A percentile compares a stretch with the other conserved stretches of the same genome.
phyloP scores from a whole-genome alignment of 2,797 vertebrate species.

The Trachurus trachurus region DNA sequence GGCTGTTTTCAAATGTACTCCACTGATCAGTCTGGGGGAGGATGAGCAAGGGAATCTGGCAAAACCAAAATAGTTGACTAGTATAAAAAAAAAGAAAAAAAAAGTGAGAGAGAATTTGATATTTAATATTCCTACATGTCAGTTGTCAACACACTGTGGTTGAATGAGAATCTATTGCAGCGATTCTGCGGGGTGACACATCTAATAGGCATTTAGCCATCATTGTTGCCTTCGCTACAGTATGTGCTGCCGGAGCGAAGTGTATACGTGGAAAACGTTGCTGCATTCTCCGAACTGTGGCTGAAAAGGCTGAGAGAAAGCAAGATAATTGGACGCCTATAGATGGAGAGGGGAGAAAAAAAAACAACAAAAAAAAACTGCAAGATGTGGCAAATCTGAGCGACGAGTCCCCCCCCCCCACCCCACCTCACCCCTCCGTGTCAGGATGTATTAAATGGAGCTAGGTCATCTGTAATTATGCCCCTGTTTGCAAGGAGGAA shows the following conservation, averaged over 20 bases:
- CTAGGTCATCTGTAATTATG: conserved; percentile 61
- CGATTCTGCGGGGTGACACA: conserved; percentile 22
- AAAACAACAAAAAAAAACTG: neutral
- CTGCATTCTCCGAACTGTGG: conserved; percentile 10
- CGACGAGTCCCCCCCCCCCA: conserved; percentile 2
- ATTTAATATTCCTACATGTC: conserved; percentile 52
- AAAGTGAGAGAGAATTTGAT: conserved; percentile 28
- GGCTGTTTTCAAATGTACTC: conserved; percentile 87
- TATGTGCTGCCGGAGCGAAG: conserved; percentile 1
- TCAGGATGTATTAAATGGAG: conserved; percentile 57
- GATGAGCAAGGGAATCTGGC: conserved; percentile 51
- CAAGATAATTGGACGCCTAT: conserved; percentile 47
- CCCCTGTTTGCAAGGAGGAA: conserved; percentile 39
- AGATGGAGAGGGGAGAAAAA: neutral
- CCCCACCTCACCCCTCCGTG: neutral
- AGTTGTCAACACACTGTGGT: conserved; percentile 38
- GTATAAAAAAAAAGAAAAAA: conserved; percentile 7
- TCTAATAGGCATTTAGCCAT: conserved; percentile 49
- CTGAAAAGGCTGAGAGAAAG: conserved; percentile 31
- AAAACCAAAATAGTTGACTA: conserved; percentile 51
- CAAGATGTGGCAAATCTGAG: conserved; percentile 51
- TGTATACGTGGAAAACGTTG: conserved; percentile 5
- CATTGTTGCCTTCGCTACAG: conserved; percentile 17
- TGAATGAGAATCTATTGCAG: conserved; percentile 41
- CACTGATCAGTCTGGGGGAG: conserved; percentile 77